Percentiles rank a stretch among this genome's conserved stretches.
Evolutionary conservation across 2,797 vertebrate species (phyloP).

Genomic region (Anomalospiza imberbis): DNA sequence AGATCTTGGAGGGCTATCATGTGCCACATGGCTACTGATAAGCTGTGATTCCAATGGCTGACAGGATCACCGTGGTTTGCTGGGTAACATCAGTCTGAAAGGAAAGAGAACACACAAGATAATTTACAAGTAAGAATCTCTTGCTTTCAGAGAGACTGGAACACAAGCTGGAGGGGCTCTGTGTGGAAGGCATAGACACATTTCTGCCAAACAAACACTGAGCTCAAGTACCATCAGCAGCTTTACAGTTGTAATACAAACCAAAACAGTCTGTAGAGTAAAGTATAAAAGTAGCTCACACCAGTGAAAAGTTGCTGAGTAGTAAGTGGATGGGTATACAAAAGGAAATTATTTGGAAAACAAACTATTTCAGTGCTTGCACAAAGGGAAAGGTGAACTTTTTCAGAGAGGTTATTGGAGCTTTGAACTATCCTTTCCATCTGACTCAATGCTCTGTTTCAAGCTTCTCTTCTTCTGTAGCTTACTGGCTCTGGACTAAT

Average conservation of each 20-base stretch:
- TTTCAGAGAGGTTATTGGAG: slow-evolving; percentile 10
- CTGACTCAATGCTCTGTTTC: slow-evolving; percentile 21
- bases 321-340: background rate
- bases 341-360: background rate
- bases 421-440: background rate
- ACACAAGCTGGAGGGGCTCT: background rate
- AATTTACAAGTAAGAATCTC: background rate
- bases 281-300: background rate
- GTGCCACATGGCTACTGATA: background rate
- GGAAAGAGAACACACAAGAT: background rate
- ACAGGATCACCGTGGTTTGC: background rate
- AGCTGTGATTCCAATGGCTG: background rate
- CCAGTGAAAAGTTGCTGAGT: background rate
- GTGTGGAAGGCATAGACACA: background rate
- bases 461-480: slow-evolving; percentile 25
- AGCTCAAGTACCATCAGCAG: background rate
- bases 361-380: background rate
- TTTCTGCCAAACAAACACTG: background rate
- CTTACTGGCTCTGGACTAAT: slow-evolving; percentile 56
- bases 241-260: background rate
- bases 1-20: background rate
- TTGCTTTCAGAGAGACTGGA: background rate
- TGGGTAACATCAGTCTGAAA: background rate
- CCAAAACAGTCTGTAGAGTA: background rate
- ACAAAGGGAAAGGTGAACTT: background rate